Base-by-base conservation (phyloP, 1,140 invertebrate genomes). In the Acyrthosiphon pisum region DNA sequence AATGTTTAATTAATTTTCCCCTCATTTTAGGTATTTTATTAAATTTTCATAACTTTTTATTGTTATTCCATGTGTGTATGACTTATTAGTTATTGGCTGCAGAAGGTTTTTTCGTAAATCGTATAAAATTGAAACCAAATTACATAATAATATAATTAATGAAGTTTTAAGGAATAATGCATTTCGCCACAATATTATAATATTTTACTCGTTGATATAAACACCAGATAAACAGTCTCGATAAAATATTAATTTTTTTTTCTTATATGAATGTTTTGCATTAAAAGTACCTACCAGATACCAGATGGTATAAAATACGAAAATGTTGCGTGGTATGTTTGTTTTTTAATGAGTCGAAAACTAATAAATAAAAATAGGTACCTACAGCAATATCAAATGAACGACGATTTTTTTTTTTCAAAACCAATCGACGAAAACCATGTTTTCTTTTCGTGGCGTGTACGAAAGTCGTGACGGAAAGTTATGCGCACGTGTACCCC, bases 381-480 rank as follows among this genome's bases (percentile, higher is more conserved):
- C 41, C 1, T 50, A 18, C 14, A 76, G 14, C 60, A 76, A 76
- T 76, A 76, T 76, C n/a, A 76, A 76, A n/a, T 0, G n/a, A 18
- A n/a, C 30, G 14, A 76, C n/a, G n/a, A n/a, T n/a, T n/a, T n/a
- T 76, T 76, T 76, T 53, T 60, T 68, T 68, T 6, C 1, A 60
- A 76, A 76, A 6, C 30, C 30, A 76, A 76, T 76, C 60, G 60
- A 76, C 60, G 1, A 76, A 76, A 76, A 76, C 14, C 14, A 8
- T 76, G n/a, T 76, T 76, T n/a, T 76, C 60, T n/a, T 76, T 68
- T 76, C 60, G 30, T n/a, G 60, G n/a, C 60, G n/a, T 76, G 60
- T 76, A 76, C n/a, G 11, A 76, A 76, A 76, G n/a, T 76, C 60
- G 60, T 76, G 60, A 76, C 60, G 60, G 60, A 76, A 76, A 18